phyloP scores from a whole-genome alignment of 1,140 invertebrate genomes.

The Pseudomyrmex concolor region DNA sequence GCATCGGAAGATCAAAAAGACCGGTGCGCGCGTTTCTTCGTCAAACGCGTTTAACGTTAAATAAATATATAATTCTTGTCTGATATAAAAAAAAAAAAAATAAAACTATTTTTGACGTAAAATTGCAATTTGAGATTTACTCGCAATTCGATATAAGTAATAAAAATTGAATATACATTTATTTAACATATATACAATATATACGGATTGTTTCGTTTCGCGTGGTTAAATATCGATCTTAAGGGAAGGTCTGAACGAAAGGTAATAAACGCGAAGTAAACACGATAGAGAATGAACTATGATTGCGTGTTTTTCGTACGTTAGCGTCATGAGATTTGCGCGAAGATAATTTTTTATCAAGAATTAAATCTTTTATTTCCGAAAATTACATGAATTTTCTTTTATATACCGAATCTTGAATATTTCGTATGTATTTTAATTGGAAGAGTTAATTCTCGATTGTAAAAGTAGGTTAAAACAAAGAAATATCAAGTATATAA shows the following conservation, averaged over 20 bases:
- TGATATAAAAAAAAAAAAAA: no score
- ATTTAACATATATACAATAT: conserved; percentile 2
- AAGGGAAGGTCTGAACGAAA: neutral
- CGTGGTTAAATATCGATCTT: conserved; percentile 19
- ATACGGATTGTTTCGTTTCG: neutral
- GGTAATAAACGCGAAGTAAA: conserved; percentile 20
- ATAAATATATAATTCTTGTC: neutral
- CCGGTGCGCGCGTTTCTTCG: no score
- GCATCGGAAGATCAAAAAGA: neutral
- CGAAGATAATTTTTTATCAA: conserved; percentile 1
- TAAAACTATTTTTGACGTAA: neutral
- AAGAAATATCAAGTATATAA: neutral
- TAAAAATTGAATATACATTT: conserved; percentile 22
- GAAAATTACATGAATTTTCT: neutral
- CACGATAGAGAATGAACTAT: conserved; percentile 23
- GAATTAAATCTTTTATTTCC: conserved; percentile 4
- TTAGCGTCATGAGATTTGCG: conserved; percentile 4
- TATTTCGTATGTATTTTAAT: neutral
- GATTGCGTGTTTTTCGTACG: conserved; percentile 19
- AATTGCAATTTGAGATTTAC: neutral
- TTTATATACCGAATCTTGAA: neutral
- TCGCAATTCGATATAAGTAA: neutral
- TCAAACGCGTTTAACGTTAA: neutral
- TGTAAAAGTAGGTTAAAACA: conserved; percentile 4
- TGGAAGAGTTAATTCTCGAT: conserved; percentile 15